Evolutionary conservation across 2,888 invertebrate genomes (phyloP).

Genomic region (Labia minor): DNA sequence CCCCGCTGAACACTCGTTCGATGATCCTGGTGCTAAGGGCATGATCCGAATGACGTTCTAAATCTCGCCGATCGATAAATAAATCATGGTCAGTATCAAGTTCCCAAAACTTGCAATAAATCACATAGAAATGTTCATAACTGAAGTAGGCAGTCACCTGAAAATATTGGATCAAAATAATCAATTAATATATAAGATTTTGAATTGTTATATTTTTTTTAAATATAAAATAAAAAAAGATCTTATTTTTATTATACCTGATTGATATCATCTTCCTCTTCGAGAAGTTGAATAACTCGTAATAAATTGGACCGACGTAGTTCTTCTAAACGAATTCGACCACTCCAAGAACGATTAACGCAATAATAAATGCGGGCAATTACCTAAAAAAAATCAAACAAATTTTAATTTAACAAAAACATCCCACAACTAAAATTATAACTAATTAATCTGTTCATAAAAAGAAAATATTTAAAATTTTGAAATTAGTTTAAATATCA

Average conservation of each 20-base stretch:
- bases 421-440: too few relatives aligned
- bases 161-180: too few relatives aligned
- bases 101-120: conserved; percentile 99
- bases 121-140: conserved; percentile 99
- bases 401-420: too few relatives aligned
- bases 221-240: too few relatives aligned
- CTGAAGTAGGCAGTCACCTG: conserved; percentile 58
- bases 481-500: too few relatives aligned
- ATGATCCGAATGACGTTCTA: conserved; percentile 90
- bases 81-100: conserved; percentile 96
- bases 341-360: conserved; percentile 95
- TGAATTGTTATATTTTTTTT: too few relatives aligned
- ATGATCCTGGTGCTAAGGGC: conserved; percentile 93
- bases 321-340: conserved; percentile 78
- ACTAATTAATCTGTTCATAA: too few relatives aligned
- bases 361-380: conserved; percentile 96
- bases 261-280: conserved; percentile 96
- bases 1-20: conserved; percentile 93
- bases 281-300: conserved; percentile 59
- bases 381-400: conserved; percentile 48
- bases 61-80: conserved; percentile 85
- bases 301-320: conserved; percentile 83
- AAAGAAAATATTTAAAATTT: too few relatives aligned
- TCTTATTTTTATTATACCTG: conserved; percentile 42
- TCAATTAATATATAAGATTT: too few relatives aligned